Percentiles rank a stretch among this genome's conserved stretches.
phyloP scores from a whole-genome alignment of 2,113 vertebrate species.

The Puffinus mauretanicus region DNA sequence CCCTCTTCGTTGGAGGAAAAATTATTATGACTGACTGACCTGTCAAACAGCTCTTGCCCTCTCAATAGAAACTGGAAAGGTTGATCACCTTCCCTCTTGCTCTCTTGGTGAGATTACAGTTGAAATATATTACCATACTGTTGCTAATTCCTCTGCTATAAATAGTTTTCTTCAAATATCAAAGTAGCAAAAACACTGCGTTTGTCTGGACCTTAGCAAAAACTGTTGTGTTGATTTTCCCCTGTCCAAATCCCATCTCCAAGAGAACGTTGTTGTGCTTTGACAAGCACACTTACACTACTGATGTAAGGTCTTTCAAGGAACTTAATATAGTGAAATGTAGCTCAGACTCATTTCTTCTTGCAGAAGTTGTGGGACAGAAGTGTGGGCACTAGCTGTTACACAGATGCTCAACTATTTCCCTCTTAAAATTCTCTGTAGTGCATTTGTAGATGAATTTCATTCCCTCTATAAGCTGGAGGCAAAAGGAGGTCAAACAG shows the following conservation, averaged over 20 bases:
- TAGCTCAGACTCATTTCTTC: background rate
- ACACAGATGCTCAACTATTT: background rate
- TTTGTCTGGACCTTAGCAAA: background rate
- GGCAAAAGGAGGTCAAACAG: background rate
- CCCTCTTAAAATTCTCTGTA: background rate
- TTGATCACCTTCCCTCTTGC: background rate
- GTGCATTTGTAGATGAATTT: background rate
- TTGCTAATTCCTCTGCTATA: background rate
- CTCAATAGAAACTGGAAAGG: background rate
- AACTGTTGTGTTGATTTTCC: background rate
- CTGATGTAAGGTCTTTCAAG: background rate
- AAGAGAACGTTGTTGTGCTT: background rate
- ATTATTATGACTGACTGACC: background rate
- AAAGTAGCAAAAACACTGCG: background rate
- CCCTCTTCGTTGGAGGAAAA: background rate
- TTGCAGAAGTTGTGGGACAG: background rate
- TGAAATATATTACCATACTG: background rate
- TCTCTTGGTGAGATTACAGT: background rate
- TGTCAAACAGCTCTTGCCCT: background rate
- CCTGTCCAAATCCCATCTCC: background rate
- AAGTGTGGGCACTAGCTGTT: accelerated
- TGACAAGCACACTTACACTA: background rate
- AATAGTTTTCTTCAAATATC: background rate
- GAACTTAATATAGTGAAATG: background rate
- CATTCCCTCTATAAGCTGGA: background rate